Conservation (phyloP, 2,113 vertebrate genomes). For the Papio anubis region DNA sequence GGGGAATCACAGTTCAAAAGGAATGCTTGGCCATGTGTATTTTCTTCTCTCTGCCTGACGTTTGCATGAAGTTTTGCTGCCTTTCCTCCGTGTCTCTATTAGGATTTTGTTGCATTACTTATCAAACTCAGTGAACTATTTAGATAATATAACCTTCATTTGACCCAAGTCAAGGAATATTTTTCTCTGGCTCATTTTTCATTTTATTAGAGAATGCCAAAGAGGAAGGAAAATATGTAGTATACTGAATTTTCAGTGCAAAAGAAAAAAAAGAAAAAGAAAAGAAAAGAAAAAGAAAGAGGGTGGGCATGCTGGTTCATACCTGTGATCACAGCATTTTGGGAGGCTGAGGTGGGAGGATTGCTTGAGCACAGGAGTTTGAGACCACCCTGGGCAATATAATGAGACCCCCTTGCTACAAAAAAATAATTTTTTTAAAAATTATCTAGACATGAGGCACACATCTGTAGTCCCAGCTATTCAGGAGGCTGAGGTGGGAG, state of each 20-base stretch:
- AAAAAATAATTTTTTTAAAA: too few relatives aligned
- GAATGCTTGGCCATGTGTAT: background rate
- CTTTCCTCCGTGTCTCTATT: background rate
- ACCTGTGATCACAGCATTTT: too few relatives aligned
- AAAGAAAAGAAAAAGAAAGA: background rate
- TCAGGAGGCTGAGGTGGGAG: too few relatives aligned
- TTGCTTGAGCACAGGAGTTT: too few relatives aligned
- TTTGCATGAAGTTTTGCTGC: background rate
- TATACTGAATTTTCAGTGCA: background rate
- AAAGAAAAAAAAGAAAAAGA: background rate
- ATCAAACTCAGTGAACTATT: background rate
- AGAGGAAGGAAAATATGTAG: background rate
- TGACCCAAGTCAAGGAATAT: background rate
- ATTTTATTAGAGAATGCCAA: background rate
- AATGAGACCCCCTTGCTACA: too few relatives aligned
- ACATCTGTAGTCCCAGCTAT: too few relatives aligned
- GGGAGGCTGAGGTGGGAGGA: too few relatives aligned
- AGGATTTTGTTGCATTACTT: background rate
- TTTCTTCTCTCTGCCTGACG: background rate
- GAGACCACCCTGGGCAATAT: too few relatives aligned
- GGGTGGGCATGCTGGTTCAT: too few relatives aligned
- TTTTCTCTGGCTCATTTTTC: background rate
- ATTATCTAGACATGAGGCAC: too few relatives aligned
- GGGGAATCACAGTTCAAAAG: background rate
- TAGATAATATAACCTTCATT: background rate